These are phyloP conservation scores for Sceloporus tristichus DNA, from an alignment of 2,113 vertebrate genomes.

Conservation along the genomic window DNA sequence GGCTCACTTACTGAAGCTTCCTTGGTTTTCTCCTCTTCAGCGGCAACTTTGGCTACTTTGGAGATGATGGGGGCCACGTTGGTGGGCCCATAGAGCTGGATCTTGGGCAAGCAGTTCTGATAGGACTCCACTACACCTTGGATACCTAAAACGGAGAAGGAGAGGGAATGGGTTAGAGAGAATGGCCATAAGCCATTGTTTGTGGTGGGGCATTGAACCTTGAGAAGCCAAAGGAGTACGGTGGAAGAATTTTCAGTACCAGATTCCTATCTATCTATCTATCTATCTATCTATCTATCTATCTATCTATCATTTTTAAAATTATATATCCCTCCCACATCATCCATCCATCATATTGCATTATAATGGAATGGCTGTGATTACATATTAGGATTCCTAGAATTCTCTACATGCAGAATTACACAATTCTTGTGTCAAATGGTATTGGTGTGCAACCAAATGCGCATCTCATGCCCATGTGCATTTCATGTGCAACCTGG, in stretches of 20 bases:
- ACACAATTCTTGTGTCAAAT: too few species aligned
- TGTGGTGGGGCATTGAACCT: background rate
- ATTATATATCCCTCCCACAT: too few species aligned
- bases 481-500: too few species aligned
- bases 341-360: background rate
- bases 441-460: too few species aligned
- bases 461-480: too few species aligned
- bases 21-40: conserved; percentile 86
- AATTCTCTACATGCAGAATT: too few species aligned
- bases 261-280: too few species aligned
- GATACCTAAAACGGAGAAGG: conserved; percentile 78
- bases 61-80: conserved; percentile 95
- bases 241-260: too few species aligned
- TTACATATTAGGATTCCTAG: too few species aligned
- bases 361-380: too few species aligned
- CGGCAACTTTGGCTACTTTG: conserved; percentile 88
- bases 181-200: background rate
- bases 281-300: too few species aligned
- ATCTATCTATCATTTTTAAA: too few species aligned
- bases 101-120: conserved; percentile 94
- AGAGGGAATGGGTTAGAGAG: background rate
- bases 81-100: conserved; percentile 95
- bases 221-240: background rate
- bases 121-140: conserved; percentile 96
- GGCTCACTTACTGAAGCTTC: conserved; percentile 88